These are phyloP conservation scores for Agrilus mali DNA, from an alignment of 2,888 invertebrate species.

Conservation along the genomic window DNA sequence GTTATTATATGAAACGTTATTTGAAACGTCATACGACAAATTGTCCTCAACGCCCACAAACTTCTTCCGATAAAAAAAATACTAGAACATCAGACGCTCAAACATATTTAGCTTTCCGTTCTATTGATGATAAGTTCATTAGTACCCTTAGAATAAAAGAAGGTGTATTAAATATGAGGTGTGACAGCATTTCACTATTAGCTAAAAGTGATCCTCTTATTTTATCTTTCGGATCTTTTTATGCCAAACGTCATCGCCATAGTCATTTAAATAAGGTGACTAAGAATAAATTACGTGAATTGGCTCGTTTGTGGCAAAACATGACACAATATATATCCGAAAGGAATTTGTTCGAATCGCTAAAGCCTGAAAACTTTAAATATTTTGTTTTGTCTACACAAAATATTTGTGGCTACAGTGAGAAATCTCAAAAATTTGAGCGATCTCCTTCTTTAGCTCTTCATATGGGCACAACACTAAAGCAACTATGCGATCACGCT, in stretches of 20 bases:
- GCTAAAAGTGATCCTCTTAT: conserved; percentile 2
- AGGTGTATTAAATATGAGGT: not conserved
- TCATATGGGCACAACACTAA: not conserved
- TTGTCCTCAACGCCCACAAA: too few species aligned
- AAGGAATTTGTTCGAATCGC: not conserved
- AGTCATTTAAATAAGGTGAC: conserved; percentile 1
- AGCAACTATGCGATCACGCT: too few species aligned
- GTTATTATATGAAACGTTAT: too few species aligned
- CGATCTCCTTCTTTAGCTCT: not conserved
- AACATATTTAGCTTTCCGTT: conserved; percentile 1
- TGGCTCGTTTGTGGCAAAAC: conserved; percentile 2
- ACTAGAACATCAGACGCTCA: not conserved
- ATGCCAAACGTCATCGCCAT: conserved; percentile 1
- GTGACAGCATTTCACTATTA: conserved; percentile 1
- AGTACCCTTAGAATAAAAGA: not conserved
- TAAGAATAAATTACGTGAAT: conserved; percentile 3
- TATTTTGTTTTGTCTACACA: conserved; percentile 2
- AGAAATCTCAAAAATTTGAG: conserved; percentile 1
- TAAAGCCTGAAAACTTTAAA: conserved; percentile 2
- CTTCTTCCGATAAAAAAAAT: not conserved
- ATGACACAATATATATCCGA: conserved; percentile 2
- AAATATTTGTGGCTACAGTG: conserved; percentile 2
- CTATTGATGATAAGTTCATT: not conserved
- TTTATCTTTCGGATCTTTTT: conserved; percentile 1
- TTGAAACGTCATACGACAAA: too few species aligned